Conservation (phyloP, 2,888 invertebrate species). For the Alentia gelatinosa region DNA sequence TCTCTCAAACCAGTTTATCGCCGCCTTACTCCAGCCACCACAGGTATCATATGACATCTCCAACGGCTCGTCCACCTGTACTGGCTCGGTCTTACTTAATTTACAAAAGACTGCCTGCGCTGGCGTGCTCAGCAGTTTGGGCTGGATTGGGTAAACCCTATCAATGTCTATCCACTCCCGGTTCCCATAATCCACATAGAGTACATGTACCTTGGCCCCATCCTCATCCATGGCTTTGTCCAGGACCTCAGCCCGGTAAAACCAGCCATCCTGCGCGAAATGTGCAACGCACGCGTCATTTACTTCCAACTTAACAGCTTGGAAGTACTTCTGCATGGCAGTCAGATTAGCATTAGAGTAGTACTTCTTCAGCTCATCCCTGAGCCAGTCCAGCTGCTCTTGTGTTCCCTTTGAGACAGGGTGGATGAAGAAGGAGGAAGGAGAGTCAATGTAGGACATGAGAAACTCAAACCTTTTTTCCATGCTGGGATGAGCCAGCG, state of each 20-base stretch:
- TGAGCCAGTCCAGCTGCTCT: not conserved
- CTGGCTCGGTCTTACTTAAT: not conserved
- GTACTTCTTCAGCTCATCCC: constrained; percentile 59
- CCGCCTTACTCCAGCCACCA: constrained; percentile 5
- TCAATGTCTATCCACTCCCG: constrained; percentile 86
- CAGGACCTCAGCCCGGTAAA: constrained; percentile 88
- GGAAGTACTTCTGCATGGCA: not conserved
- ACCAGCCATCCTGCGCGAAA: constrained; percentile 88
- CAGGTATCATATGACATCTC: not conserved
- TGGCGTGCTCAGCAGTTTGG: constrained; percentile 87
- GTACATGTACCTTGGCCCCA: constrained; percentile 81
- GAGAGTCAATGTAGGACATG: constrained; percentile 72
- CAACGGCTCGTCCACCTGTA: not conserved
- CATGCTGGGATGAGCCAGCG: not conserved
- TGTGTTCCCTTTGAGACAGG: constrained; percentile 32
- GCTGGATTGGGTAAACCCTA: constrained; percentile 86
- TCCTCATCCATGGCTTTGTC: constrained; percentile 73
- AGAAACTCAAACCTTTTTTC: constrained; percentile 62
- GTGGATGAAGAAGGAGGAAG: constrained; percentile 73
- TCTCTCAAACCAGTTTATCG: not conserved
- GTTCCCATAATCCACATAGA: constrained; percentile 95
- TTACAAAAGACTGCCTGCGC: constrained; percentile 52
- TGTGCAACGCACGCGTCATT: constrained; percentile 84
- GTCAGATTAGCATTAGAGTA: not conserved
- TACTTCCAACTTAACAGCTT: not conserved